Base-by-base conservation (phyloP, 2,888 invertebrate species). In the Caenorhabditis sp. region DNA sequence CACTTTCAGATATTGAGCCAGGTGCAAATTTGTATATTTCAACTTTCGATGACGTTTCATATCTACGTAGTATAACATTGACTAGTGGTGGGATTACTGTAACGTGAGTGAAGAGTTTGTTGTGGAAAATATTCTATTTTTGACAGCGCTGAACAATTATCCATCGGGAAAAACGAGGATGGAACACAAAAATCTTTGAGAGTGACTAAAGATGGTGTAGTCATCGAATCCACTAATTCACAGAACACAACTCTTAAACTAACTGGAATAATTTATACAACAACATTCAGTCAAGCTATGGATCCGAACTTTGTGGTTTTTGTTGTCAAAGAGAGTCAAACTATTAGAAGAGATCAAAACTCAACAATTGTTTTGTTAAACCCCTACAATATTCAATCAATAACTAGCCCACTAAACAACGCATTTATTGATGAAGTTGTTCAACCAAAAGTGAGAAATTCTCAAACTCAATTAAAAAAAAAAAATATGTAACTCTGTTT, bases 251-350 rank as follows among this genome's bases (percentile, higher is more conserved):
- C 70, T 1, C 36, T 49, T 4, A 19, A 50, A 6, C 17, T 70
- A n/a, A 26, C 12, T 0, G 70, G 70, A 49, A 31, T 21, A 17
- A 43, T 70, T 6, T 66, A 62, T 50, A 3, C 65, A 6, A 17
- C 50, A 3, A 62, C 70, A 37, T 62, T 62, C 8, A 50, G 50
- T 1, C 58, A 58, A 58, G 70, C 66, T 21, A 14, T 54, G n/a
- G 70, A 70, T 26, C 58, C 70, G 0, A 70, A 70, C 23, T 66
- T 70, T 1, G 23, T 66, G 6, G 65, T 69, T 17, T 58, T 14
- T 43, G 43, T 43, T 43, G 14, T 14, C 21, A 19, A 43, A 3
- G 65, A 58, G 19, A 43, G 17, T 3, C 12, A 3, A 17, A 43
- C 43, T 43, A 17, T 43, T 17, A 17, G 14, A 17, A 43, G 14